Evolutionary conservation across 2,797 vertebrate species (phyloP).

Genomic region (Peromyscus attwateri): DNA sequence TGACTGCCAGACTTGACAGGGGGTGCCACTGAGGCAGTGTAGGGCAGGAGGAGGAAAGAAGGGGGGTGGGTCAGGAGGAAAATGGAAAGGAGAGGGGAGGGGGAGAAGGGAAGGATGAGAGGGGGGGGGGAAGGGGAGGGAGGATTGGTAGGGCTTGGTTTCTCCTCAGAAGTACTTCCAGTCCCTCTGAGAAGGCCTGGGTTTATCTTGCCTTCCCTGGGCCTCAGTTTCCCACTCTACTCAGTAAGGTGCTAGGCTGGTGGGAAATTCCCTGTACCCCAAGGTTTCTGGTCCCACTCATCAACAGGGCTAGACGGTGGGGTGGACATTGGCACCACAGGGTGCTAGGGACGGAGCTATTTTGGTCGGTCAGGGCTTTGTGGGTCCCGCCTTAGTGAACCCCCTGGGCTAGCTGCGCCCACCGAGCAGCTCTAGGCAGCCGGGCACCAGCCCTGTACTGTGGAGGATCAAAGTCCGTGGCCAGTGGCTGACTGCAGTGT

Average conservation of each 20-base stretch:
- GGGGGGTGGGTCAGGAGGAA: background rate
- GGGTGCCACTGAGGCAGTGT: background rate
- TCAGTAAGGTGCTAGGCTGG: background rate
- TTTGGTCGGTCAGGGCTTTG: conserved; percentile 12
- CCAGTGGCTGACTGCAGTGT: background rate
- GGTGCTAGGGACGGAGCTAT: conserved; percentile 55
- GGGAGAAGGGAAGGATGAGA: fast-evolving
- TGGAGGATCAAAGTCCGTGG: background rate
- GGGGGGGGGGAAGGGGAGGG: background rate
- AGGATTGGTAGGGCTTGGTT: background rate
- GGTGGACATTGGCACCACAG: background rate
- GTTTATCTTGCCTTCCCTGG: background rate
- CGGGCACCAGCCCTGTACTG: background rate
- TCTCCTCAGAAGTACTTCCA: background rate
- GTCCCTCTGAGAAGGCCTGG: background rate
- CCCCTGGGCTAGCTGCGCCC: background rate
- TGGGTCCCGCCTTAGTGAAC: background rate
- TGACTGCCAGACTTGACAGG: fast-evolving
- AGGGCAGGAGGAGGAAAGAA: background rate
- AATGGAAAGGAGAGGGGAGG: too few relatives aligned
- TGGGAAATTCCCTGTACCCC: background rate
- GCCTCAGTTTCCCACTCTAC: conserved; percentile 9
- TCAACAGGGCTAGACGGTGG: background rate
- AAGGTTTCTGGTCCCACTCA: background rate
- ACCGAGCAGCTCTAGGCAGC: background rate